Evolutionary conservation across 2,797 vertebrate genomes (phyloP).

Genomic region (Crocidura indochinensis): DNA sequence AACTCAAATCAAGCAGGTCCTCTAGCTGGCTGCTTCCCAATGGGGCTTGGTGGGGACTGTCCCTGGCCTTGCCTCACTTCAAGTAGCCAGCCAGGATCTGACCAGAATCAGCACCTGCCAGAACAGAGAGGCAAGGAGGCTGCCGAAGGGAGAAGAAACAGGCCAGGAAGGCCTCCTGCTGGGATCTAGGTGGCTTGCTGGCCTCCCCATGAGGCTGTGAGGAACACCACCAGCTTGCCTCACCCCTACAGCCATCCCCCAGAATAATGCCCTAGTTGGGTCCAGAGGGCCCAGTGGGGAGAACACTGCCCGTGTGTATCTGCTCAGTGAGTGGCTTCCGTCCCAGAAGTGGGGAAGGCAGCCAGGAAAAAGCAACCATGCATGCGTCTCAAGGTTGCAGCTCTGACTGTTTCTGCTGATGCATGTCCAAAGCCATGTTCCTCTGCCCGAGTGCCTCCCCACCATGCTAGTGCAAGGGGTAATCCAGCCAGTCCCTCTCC

Average conservation of each 20-base stretch:
- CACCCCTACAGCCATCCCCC: background rate
- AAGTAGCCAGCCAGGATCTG: conserved; percentile 44
- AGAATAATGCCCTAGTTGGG: background rate
- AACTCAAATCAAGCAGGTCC: conserved; percentile 34
- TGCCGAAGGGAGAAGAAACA: conserved; percentile 26
- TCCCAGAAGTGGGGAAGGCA: conserved; percentile 22
- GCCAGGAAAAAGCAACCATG: conserved; percentile 31
- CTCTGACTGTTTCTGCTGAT: conserved; percentile 69
- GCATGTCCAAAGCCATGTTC: conserved; percentile 74
- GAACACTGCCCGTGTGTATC: too few relatives aligned
- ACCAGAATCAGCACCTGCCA: conserved; percentile 44
- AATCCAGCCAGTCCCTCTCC: background rate
- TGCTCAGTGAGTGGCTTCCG: background rate
- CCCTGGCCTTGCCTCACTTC: conserved; percentile 68
- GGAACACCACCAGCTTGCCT: conserved; percentile 48
- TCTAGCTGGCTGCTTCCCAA: conserved; percentile 38
- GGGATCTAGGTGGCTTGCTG: conserved; percentile 1
- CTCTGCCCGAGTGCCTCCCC: conserved; percentile 49
- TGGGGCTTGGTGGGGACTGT: conserved; percentile 62
- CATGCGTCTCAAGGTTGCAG: background rate
- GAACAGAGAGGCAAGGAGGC: conserved; percentile 32
- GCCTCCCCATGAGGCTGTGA: conserved; percentile 16
- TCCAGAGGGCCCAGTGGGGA: conserved; percentile 58
- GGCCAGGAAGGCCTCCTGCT: conserved; percentile 35
- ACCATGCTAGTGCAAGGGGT: background rate